Evolutionary conservation across 2,113 vertebrate species (phyloP).

Genomic region (Elgaria multicarinata): DNA sequence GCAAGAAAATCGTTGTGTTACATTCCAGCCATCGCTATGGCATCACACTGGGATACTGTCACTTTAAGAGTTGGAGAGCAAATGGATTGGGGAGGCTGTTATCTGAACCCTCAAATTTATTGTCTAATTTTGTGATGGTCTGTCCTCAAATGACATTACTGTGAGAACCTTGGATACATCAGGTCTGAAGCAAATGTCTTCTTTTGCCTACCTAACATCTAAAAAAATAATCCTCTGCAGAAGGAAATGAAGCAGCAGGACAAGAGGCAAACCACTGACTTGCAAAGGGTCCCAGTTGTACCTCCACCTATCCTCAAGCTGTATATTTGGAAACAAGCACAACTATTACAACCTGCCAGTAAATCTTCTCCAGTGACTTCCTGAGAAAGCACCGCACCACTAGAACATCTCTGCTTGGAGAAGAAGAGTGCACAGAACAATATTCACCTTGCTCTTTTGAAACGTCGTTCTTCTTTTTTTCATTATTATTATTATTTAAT

Average conservation of each 20-base stretch:
- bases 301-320: too few relatives aligned
- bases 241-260: neutral
- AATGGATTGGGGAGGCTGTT: neutral
- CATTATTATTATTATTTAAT: too few relatives aligned
- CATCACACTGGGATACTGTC: slow-evolving; percentile 9
- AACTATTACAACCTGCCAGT: too few relatives aligned
- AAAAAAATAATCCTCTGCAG: neutral
- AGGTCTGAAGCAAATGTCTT: neutral
- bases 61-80: slow-evolving; percentile 11
- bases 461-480: too few relatives aligned
- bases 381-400: too few relatives aligned
- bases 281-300: neutral
- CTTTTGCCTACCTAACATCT: neutral
- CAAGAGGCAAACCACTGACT: neutral
- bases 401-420: too few relatives aligned
- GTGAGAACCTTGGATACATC: neutral
- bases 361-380: too few relatives aligned
- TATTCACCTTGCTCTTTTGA: too few relatives aligned
- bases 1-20: neutral
- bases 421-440: too few relatives aligned
- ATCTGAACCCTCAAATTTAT: neutral
- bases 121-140: neutral
- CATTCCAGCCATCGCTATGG: slow-evolving; percentile 21
- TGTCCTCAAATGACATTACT: neutral
- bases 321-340: too few relatives aligned